Base-by-base conservation (phyloP, 2,888 invertebrate genomes). In the Leptinotarsa peninsularis region DNA sequence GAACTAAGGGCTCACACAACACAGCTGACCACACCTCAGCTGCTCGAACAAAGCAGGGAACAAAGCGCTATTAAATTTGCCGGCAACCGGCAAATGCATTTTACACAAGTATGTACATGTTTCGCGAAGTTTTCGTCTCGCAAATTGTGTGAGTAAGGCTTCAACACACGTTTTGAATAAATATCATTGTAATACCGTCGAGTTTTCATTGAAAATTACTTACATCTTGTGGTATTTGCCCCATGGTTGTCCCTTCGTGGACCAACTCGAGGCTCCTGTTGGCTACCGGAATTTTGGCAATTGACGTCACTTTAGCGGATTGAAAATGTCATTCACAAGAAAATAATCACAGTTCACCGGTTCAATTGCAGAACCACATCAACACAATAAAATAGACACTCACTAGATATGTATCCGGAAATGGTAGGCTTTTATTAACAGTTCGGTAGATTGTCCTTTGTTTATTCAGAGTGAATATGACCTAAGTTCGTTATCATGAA, bases 271-370 rank as follows among this genome's bases (percentile, higher is more conserved):
- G 86, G 84, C 87, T 86, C 76, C 85, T 84, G 81, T 86, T 87
- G 70, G 88, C 89, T 77, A 89, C 89, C 79, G 89, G 89, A 89
- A 89, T 89, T 87, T 89, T 89, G 87, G 72, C 73, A 75, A 73
- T 73, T 66, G 66, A 69, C 58, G 67, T 78, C 74, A 76, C 78
- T 67, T 70, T 74, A 71, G 60, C 23, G 33, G 43, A 71, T 67
- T 50, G 21, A 69, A 66, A 73, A 75, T 50, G 63, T 63, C 63
- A 63, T n/a, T 56, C 70, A 58, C 67, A 73, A 70, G 18, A 72
- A 67, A 72, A 27, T 52, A 49, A 68, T 72, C 72, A 70, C 76
- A 72, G 43, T 66, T 71, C 70, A 73, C 76, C 63, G 72, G 66
- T 72, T 69, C 66, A 52, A 33, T 72, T 54, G 23, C 63, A 54